Base-by-base conservation (phyloP, 1,140 invertebrate species). In the Drosophila novamexicana region DNA sequence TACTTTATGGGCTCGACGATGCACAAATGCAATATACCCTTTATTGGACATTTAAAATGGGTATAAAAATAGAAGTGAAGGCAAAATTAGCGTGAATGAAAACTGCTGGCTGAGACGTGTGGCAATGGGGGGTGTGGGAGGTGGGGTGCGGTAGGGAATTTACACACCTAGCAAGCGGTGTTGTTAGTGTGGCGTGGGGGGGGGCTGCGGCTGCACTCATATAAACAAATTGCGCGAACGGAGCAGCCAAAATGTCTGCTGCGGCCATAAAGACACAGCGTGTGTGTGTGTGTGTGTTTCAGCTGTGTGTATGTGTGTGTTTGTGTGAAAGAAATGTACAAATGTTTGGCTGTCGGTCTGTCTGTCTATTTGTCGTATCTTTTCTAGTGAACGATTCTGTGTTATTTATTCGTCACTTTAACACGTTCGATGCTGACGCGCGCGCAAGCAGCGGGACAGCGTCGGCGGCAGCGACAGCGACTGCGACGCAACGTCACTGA, bases 331-430 rank as follows among this genome's bases (percentile, higher is more conserved):
- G 65, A 86, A 77, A 83, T 88, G 72, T 77, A 88, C 76, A 88
- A 86, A 83, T 83, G 80, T 79, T 80, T 68, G 63, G 63, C 52
- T 68, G 66, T 88, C 78, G 77, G 79, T 67, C 37, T 59, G 65
- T 77, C 53, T 81, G 81, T 85, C 77, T 74, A 67, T 77, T 75
- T 64, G 69, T 70, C 64, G 78, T 77, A 64, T 78, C 75, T 69
- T 79, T 79, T 74, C 72, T 69, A 63, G 65, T 62, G 71, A 75
- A 75, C 70, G 69, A 68, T 77, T 73, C 68, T 78, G 66, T 72
- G 72, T 86, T 86, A 79, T 86, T 86, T 86, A 86, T 86, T 83
- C 83, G 79, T 86, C 83, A 88, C 83, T 86, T 86, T 88, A 88
- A 86, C 83, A 86, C 83, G 83, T 82, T 88, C 77, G 81, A 79